These are phyloP conservation scores for Cryptotis parvus DNA, from an alignment of 2,113 vertebrate species.

Conservation along the genomic window DNA sequence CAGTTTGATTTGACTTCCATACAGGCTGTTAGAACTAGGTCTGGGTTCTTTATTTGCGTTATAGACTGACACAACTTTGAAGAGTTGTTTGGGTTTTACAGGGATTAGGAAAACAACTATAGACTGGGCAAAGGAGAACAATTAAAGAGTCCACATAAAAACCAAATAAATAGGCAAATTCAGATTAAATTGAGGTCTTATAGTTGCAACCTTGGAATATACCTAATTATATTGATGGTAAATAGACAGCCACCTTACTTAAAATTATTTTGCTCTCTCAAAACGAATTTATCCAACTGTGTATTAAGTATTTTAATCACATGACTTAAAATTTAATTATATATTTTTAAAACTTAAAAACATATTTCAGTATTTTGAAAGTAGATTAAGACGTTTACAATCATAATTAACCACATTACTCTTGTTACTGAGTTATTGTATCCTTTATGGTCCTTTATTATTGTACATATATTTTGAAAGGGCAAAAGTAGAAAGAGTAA, in stretches of 20 bases:
- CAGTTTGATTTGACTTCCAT: no score
- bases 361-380: not conserved
- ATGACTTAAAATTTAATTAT: not conserved
- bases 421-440: not conserved
- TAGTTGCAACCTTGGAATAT: not conserved
- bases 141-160: not conserved
- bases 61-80: not conserved
- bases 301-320: not conserved
- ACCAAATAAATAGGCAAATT: no score
- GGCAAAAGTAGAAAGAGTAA: not conserved
- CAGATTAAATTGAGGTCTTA: slow-evolving; percentile 8
- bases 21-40: no score
- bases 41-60: no score
- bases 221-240: not conserved
- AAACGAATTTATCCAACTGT: no score
- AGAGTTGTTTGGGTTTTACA: not conserved
- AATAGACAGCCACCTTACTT: not conserved
- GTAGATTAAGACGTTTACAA: not conserved
- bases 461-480: slow-evolving; percentile 46
- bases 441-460: not conserved
- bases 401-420: not conserved
- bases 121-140: not conserved
- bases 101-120: not conserved
- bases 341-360: not conserved
- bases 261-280: not conserved